phyloP scores from a whole-genome alignment of 2,113 vertebrate species.

The Serinus canaria region DNA sequence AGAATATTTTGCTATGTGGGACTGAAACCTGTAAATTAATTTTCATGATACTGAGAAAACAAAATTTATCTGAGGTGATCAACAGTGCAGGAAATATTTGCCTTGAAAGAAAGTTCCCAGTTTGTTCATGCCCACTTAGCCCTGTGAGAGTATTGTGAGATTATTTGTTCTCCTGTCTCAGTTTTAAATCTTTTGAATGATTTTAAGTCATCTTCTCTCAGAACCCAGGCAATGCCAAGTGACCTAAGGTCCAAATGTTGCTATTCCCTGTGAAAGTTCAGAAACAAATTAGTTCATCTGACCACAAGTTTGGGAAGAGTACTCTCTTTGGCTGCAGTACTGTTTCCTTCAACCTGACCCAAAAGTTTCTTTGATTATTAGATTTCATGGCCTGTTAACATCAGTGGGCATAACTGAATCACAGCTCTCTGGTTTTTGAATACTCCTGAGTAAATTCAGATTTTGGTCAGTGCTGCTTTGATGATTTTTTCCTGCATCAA shows the following conservation, averaged over 20 bases:
- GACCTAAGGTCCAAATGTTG: background rate
- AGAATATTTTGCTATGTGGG: background rate
- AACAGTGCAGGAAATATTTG: background rate
- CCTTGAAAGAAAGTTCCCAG: background rate
- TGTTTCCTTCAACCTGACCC: background rate
- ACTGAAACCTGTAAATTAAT: background rate
- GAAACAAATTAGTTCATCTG: background rate
- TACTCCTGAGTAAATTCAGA: fast-evolving
- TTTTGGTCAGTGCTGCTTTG: background rate
- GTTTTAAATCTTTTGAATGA: background rate
- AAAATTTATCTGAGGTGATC: background rate
- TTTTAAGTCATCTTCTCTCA: background rate
- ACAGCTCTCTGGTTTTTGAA: background rate
- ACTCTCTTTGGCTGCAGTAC: background rate
- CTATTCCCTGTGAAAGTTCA: background rate
- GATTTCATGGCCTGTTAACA: background rate
- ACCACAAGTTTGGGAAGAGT: no score
- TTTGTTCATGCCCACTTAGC: background rate
- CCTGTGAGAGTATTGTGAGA: background rate
- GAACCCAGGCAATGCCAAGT: background rate
- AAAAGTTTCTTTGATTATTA: background rate
- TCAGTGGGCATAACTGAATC: background rate
- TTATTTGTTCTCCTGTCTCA: background rate
- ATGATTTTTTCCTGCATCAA: background rate
- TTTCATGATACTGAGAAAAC: background rate